Evolutionary conservation across 2,797 vertebrate species (phyloP).

Genomic region (Oryzias sinensis): DNA sequence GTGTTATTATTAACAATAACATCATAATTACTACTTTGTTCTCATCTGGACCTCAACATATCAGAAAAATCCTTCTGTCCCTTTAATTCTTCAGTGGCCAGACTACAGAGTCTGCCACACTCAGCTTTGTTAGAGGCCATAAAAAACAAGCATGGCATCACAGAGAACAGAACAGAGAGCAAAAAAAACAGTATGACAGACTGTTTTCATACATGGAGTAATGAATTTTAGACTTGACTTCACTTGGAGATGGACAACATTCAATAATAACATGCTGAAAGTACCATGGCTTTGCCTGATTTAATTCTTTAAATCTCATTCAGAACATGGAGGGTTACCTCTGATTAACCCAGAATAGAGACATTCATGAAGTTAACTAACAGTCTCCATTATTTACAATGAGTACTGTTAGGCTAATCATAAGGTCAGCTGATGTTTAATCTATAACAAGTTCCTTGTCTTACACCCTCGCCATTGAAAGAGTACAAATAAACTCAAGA

Average conservation of each 20-base stretch:
- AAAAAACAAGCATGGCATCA: background rate
- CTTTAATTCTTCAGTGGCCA: background rate
- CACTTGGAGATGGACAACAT: constrained; percentile 9
- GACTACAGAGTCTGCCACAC: constrained; percentile 10
- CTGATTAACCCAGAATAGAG: constrained; percentile 3
- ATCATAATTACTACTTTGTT: background rate
- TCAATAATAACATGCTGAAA: constrained; percentile 14
- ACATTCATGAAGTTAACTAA: constrained; percentile 1
- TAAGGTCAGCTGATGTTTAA: background rate
- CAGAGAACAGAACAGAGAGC: constrained; percentile 1
- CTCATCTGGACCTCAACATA: background rate
- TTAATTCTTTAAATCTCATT: constrained; percentile 23
- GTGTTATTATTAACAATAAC: background rate
- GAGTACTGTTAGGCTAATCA: constrained; percentile 16
- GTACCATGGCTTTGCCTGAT: constrained; percentile 30
- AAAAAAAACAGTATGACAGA: background rate
- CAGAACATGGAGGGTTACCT: constrained; percentile 25
- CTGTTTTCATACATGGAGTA: constrained; percentile 2
- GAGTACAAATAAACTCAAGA: too few species aligned
- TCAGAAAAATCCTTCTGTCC: background rate
- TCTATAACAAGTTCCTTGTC: background rate
- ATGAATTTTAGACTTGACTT: constrained; percentile 8
- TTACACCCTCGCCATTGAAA: too few species aligned
- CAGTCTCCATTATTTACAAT: constrained; percentile 11
- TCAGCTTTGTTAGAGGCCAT: constrained; percentile 3